Percentiles rank a stretch among this genome's conserved stretches.
phyloP scores from a whole-genome alignment of 2,113 vertebrate genomes.

The Naja naja region DNA sequence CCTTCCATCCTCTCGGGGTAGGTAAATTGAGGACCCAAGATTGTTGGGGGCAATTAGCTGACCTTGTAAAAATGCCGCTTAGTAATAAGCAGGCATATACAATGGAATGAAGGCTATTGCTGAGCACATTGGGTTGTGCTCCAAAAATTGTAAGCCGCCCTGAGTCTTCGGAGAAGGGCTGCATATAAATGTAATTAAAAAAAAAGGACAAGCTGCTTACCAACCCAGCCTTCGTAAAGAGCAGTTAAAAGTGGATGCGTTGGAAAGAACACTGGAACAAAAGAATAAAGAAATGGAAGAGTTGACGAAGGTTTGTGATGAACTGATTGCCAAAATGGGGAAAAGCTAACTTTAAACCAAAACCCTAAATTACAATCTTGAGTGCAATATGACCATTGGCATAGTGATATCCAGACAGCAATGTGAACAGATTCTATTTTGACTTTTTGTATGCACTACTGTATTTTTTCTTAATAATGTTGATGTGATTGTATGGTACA shows the following conservation, averaged over 20 bases:
- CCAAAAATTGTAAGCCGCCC: too few relatives aligned
- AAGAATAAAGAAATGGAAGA: constrained; percentile 99
- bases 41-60: too few relatives aligned
- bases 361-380: constrained; percentile 59
- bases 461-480: constrained; percentile 77
- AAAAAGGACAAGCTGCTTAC: constrained; percentile 90
- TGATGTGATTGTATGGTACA: constrained; percentile 73
- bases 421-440: constrained; percentile 66
- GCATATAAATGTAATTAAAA: too few relatives aligned
- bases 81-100: too few relatives aligned
- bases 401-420: constrained; percentile 65
- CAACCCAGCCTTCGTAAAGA: constrained; percentile 96
- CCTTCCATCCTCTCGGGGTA: too few relatives aligned
- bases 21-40: too few relatives aligned
- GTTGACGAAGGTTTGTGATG: constrained; percentile 98
- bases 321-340: constrained; percentile 99
- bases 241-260: constrained; percentile 94
- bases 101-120: too few relatives aligned
- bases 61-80: too few relatives aligned
- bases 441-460: constrained; percentile 81
- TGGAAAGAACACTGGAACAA: constrained; percentile 96
- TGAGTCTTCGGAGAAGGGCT: too few relatives aligned
- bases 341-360: constrained; percentile 86
- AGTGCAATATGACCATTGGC: constrained; percentile 76
- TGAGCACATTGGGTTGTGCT: too few relatives aligned